Conservation (phyloP, 2,113 vertebrate genomes). For the Isurus oxyrinchus region DNA sequence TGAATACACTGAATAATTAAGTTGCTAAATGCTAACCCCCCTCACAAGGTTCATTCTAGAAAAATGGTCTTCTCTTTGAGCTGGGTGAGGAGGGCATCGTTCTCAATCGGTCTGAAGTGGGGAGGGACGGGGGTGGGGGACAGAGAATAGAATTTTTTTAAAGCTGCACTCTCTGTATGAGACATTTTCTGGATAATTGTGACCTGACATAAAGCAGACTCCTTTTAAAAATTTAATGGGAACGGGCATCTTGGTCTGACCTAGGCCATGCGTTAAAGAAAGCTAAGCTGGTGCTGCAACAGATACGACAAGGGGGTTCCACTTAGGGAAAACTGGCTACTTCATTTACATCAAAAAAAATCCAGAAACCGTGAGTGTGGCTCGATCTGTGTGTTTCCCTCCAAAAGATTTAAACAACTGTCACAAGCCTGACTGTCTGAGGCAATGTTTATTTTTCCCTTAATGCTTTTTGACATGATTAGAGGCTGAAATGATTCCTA, state of each 20-base stretch:
- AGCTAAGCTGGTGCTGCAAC: background rate
- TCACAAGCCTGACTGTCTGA: background rate
- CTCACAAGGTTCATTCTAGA: background rate
- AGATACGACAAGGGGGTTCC: background rate
- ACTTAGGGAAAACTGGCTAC: background rate
- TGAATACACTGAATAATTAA: background rate
- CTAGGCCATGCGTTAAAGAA: background rate
- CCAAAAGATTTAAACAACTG: background rate
- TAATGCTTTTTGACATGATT: slow-evolving; percentile 25
- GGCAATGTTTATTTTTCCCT: slow-evolving; percentile 2
- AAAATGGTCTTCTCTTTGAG: background rate
- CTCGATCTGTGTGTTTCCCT: background rate
- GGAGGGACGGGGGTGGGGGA: background rate
- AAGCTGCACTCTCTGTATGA: background rate
- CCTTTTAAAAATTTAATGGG: background rate
- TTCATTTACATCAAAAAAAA: background rate
- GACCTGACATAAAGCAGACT: background rate
- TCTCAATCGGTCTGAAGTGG: background rate
- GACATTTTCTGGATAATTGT: background rate
- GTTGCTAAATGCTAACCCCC: background rate
- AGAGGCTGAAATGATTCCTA: background rate
- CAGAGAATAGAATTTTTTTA: background rate
- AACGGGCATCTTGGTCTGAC: background rate
- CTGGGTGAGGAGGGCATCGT: no score
- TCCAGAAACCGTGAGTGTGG: background rate